phyloP scores from a whole-genome alignment of 2,888 invertebrate genomes.

The Dryadula phaetusa region DNA sequence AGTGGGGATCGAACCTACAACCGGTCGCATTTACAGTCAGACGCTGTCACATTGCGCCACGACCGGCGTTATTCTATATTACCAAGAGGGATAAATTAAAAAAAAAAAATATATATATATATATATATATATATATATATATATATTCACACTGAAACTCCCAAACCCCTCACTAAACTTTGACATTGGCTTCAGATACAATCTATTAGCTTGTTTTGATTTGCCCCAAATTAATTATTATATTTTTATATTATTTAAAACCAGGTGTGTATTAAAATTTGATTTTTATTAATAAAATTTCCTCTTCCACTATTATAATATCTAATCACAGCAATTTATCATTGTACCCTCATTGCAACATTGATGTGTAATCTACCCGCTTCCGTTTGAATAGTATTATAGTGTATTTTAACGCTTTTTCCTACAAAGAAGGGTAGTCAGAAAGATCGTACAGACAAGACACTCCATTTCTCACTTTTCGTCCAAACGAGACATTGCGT shows the following conservation, averaged over 20 bases:
- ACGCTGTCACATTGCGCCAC: no score
- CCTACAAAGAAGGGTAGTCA: no score
- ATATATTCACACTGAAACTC: background rate
- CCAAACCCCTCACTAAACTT: constrained; percentile 65
- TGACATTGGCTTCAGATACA: constrained; percentile 54
- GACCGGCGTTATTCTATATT: no score
- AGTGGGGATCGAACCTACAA: no score
- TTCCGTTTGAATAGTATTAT: background rate
- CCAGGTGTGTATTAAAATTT: constrained; percentile 56
- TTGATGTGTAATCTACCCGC: background rate
- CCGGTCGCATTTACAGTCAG: no score
- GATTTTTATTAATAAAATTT: background rate
- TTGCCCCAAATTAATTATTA: constrained; percentile 47
- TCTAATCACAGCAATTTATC: background rate
- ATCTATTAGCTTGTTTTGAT: constrained; percentile 12
- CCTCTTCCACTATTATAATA: background rate
- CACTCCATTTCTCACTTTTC: no score
- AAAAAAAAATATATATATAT: no score
- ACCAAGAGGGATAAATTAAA: no score
- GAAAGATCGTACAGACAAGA: no score
- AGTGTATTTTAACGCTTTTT: no score
- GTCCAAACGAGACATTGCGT: no score
- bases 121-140: background rate
- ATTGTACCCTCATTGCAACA: background rate
- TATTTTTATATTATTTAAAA: constrained; percentile 66